Evolutionary conservation across 2,113 vertebrate genomes (phyloP).

Genomic region (Aegithalos caudatus): DNA sequence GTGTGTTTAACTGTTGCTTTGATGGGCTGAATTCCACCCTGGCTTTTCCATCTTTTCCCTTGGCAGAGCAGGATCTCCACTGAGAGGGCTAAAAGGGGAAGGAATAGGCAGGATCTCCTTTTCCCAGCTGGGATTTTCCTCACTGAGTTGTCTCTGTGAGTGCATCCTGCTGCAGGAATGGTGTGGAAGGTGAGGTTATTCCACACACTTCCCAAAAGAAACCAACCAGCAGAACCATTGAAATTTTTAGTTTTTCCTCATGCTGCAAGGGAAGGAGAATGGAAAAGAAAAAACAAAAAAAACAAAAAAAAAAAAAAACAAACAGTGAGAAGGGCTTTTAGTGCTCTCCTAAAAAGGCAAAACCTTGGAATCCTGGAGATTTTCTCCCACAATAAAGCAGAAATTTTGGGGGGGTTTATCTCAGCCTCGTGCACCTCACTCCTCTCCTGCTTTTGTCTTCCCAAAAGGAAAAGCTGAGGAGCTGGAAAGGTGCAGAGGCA

Average conservation of each 20-base stretch:
- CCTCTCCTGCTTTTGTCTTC: neutral
- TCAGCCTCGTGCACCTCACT: neutral
- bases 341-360: neutral
- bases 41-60: neutral
- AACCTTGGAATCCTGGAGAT: neutral
- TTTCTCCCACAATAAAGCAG: neutral
- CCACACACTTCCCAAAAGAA: neutral
- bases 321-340: accelerated
- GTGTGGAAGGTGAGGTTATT: neutral
- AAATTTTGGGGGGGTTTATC: neutral
- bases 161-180: neutral
- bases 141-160: neutral
- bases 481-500: neutral
- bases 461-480: neutral
- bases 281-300: neutral
- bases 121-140: neutral
- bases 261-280: neutral
- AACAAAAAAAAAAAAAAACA: neutral
- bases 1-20: neutral
- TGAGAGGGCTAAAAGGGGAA: neutral
- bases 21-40: neutral
- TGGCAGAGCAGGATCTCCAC: neutral
- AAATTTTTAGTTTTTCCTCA: neutral
- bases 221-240: accelerated
- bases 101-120: neutral